Base-by-base conservation (phyloP, 2,888 invertebrate species). In the Drosophila pseudotalamancana region DNA sequence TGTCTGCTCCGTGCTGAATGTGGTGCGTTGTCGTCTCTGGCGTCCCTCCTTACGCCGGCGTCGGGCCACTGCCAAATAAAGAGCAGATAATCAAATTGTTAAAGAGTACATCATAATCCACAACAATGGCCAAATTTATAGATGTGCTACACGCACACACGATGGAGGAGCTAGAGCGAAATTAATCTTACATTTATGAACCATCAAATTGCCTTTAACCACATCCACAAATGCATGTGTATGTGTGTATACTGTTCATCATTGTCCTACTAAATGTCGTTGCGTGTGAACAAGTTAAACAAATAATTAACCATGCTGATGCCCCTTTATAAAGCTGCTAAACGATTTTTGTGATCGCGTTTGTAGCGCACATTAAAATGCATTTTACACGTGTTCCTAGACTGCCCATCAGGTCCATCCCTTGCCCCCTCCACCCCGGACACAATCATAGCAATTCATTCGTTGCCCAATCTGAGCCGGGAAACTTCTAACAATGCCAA, bases 1-100 rank as follows among this genome's bases (percentile, higher is more conserved):
- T 0, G 98, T 98, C 91, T 98, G 98, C 83, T 98, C 98, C 29
- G 96, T 97, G 59, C 97, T 97, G 91, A 98, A 98, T 0, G 98
- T 98, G 32, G 98, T 98, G 43, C 98, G 93, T 91, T 98, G 98
- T 1, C 98, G 94, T 42, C 98, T 93, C 1, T 97, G 97, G 9
- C 97, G 93, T 11, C 96, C 96, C 90, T 97, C 97, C 91, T 97
- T 97, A 71, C 97, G 94, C 48, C 97, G 93, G 60, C 97, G 93
- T 56, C 97, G 93, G 3, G 97, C 96, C 91, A 97, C 97, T 97
- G 90, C 88, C 45, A 27, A 65, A 66, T 6, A 3, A 11, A 12
- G n/a, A 12, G 12, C 14, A 14, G n/a, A 64, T 48, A 46, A 45
- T 29, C 29, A 72, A 68, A 46, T 37, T 37, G 43, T 37, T 43